These are phyloP conservation scores for Petrolisthes cinctipes DNA, from an alignment of 2,888 invertebrate genomes.

Conservation along the genomic window DNA sequence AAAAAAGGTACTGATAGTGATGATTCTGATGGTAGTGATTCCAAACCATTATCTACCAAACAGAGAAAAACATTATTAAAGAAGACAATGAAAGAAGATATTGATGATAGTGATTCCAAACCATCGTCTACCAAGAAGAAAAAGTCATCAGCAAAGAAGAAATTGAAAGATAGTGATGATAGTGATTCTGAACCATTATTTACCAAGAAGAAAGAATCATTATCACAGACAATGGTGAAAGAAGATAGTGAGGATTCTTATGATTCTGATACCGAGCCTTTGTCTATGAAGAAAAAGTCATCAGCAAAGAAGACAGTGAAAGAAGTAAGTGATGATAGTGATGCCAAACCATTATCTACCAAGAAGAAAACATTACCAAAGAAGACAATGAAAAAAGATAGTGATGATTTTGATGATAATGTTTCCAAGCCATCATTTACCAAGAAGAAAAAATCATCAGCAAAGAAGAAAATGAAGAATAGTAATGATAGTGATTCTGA, in stretches of 20 bases:
- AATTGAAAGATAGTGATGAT: no score
- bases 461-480: background rate
- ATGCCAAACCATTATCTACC: background rate
- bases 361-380: background rate
- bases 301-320: background rate
- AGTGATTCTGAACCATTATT: background rate
- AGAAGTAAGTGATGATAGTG: background rate
- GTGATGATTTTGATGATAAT: background rate
- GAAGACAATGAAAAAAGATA: background rate
- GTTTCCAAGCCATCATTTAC: background rate
- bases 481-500: slow-evolving; percentile 10
- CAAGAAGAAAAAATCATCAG: background rate
- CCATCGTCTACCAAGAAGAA: background rate
- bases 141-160: no score
- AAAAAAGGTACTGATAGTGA: background rate
- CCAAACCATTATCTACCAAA: background rate
- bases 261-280: background rate
- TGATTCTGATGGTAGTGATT: slow-evolving; percentile 18
- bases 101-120: slow-evolving; percentile 12
- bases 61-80: background rate
- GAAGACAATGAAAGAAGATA: background rate
- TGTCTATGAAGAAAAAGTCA: background rate
- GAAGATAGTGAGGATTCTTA: background rate
- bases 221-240: background rate
- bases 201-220: background rate